Percentiles rank a stretch among this genome's conserved stretches.
phyloP scores from a whole-genome alignment of 2,113 vertebrate genomes.

The Turnix velox region DNA sequence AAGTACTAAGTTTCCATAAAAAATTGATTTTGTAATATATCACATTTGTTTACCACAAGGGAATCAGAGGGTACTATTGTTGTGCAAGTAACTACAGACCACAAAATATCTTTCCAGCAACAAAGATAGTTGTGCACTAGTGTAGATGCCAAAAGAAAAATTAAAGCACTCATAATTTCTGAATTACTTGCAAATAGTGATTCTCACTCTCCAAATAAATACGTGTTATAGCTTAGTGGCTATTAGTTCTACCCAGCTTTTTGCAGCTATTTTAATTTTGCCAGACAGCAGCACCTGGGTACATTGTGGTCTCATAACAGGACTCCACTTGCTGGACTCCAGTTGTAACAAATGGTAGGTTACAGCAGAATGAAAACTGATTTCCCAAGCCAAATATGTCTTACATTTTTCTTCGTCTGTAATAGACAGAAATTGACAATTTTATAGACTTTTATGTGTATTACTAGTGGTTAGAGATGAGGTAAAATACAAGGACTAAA shows the following conservation, averaged over 20 bases:
- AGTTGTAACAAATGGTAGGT: not conserved
- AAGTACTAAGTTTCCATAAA: not conserved
- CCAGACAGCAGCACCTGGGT: not conserved
- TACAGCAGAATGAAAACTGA: conserved; percentile 7
- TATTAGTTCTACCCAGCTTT: not conserved
- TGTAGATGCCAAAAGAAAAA: not conserved
- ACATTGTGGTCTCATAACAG: not conserved
- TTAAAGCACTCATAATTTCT: conserved; percentile 14
- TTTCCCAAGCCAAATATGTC: conserved; percentile 25
- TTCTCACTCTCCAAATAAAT: not conserved
- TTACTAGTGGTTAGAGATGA: not conserved
- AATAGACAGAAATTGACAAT: not conserved
- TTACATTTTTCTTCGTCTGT: not conserved
- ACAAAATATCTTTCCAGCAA: not conserved
- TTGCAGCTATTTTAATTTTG: not conserved
- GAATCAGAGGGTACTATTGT: not conserved
- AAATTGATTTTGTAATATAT: not conserved
- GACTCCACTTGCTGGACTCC: not conserved
- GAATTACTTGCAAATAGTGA: not conserved
- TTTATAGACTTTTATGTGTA: not conserved
- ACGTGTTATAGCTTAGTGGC: not conserved
- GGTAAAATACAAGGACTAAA: not conserved
- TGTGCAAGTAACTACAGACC: not conserved
- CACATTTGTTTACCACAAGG: not conserved
- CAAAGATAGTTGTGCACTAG: not conserved